Percentiles rank a stretch among this genome's conserved stretches.
Evolutionary conservation across 2,888 invertebrate genomes (phyloP).

Genomic region (Panzeria rudis): DNA sequence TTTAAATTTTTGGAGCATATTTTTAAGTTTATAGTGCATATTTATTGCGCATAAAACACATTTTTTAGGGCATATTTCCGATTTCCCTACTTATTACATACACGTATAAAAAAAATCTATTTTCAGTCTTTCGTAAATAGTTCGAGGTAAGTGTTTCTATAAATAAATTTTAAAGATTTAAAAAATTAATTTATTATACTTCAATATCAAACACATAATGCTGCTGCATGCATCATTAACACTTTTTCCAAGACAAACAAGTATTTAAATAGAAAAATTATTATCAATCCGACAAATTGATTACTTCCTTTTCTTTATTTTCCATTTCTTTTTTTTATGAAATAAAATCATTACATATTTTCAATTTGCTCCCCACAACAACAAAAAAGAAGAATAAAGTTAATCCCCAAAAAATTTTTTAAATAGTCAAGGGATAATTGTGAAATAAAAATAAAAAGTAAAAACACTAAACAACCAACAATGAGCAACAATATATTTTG

Average conservation of each 20-base stretch:
- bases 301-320: conserved; percentile 44
- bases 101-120: too few relatives aligned
- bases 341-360: conserved; percentile 36
- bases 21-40: too few relatives aligned
- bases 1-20: too few relatives aligned
- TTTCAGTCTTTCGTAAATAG: neutral
- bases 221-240: conserved; percentile 57
- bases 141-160: neutral
- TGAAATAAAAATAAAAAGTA: conserved; percentile 19
- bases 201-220: conserved; percentile 11
- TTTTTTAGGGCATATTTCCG: too few relatives aligned
- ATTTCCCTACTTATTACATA: too few relatives aligned
- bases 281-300: conserved; percentile 44
- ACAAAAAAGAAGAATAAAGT: neutral
- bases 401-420: conserved; percentile 35
- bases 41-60: too few relatives aligned
- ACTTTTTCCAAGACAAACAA: conserved; percentile 25
- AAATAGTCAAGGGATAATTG: neutral
- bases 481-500: conserved; percentile 68
- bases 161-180: neutral
- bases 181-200: conserved; percentile 2
- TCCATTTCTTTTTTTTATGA: neutral
- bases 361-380: neutral
- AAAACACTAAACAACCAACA: conserved; percentile 52
- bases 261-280: conserved; percentile 19